phyloP scores from a whole-genome alignment of 2,888 invertebrate species.

The Thumatha senex region DNA sequence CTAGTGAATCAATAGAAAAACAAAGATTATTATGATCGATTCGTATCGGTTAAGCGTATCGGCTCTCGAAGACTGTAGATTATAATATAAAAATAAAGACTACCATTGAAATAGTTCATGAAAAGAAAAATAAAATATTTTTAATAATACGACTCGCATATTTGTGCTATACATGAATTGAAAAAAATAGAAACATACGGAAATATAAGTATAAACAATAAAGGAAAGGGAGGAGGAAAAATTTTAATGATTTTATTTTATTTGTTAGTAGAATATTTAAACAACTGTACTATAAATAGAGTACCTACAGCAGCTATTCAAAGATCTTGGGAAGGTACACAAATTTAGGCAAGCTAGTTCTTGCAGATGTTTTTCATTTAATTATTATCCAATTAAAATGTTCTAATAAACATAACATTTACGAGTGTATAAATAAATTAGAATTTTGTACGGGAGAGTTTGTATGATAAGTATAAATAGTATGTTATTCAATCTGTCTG shows the following conservation, averaged over 20 bases:
- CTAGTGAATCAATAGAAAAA: slow-evolving; percentile 44
- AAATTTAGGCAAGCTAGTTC: slow-evolving; percentile 5
- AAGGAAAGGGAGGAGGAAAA: slow-evolving; percentile 13
- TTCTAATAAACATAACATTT: neutral
- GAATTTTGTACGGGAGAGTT: slow-evolving; percentile 1
- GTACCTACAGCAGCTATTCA: slow-evolving; percentile 6
- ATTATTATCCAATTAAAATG: too few species aligned
- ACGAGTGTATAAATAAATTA: neutral
- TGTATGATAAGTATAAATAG: slow-evolving; percentile 16
- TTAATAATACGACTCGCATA: neutral
- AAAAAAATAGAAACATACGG: slow-evolving; percentile 13
- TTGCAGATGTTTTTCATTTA: neutral
- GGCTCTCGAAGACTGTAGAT: neutral
- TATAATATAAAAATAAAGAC: neutral
- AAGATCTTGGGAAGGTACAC: slow-evolving; percentile 7
- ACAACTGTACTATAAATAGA: slow-evolving; percentile 20
- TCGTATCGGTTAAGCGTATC: slow-evolving; percentile 1
- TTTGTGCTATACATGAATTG: slow-evolving; percentile 6
- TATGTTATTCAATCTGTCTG: slow-evolving; percentile 45
- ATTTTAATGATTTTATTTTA: slow-evolving; percentile 36
- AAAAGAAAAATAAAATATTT: slow-evolving; percentile 1
- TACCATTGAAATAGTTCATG: slow-evolving; percentile 1
- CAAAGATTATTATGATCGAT: slow-evolving; percentile 22
- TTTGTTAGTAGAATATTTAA: slow-evolving; percentile 22
- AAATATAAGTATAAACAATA: slow-evolving; percentile 12